These are phyloP conservation scores for Python bivittatus DNA, from an alignment of 2,113 vertebrate species.

Conservation along the genomic window DNA sequence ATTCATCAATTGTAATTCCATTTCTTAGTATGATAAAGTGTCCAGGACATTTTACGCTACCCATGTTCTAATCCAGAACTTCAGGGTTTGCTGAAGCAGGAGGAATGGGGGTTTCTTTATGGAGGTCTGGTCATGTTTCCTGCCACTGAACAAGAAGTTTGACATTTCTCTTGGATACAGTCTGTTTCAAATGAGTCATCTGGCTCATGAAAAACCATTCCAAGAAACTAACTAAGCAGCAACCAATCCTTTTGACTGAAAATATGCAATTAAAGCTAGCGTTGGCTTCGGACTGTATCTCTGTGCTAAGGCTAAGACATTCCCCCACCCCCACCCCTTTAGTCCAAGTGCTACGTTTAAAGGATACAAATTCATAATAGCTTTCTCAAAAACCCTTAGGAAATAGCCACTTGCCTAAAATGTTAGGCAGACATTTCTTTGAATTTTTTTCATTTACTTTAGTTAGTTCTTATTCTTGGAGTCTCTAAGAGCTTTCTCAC, in stretches of 20 bases:
- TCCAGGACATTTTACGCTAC: neutral
- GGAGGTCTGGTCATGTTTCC: neutral
- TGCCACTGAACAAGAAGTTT: neutral
- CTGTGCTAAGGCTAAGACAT: conserved; percentile 5
- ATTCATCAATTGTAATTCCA: neutral
- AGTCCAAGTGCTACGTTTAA: neutral
- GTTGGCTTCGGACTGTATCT: neutral
- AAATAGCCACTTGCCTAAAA: conserved; percentile 9
- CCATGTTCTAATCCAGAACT: neutral
- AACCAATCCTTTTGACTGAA: neutral
- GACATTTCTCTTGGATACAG: neutral
- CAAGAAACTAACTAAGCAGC: neutral
- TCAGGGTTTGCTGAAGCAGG: neutral
- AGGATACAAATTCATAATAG: neutral
- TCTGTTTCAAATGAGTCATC: neutral
- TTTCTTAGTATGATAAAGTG: neutral
- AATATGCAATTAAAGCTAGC: neutral
- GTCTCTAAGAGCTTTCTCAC: neutral
- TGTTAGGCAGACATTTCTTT: conserved; percentile 24
- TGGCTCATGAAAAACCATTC: neutral
- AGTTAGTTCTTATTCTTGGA: conserved; percentile 9
- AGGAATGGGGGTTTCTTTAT: neutral
- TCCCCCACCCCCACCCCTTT: neutral
- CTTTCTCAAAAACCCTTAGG: neutral
- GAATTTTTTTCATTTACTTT: conserved; percentile 10